Conservation (phyloP, 1,140 invertebrate species). For the Heliconius melpomene region DNA sequence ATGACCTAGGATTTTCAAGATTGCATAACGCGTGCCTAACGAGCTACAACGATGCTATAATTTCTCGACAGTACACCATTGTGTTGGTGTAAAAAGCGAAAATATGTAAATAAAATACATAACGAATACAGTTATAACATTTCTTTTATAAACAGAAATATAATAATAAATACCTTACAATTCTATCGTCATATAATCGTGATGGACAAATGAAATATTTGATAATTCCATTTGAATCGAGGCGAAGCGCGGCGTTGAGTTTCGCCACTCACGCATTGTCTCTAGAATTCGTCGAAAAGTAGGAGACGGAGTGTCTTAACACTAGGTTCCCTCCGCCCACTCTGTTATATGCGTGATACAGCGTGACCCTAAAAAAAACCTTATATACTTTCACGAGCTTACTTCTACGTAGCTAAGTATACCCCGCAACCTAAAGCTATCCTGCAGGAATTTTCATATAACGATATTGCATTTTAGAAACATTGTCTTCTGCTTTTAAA, state of each 20-base stretch:
- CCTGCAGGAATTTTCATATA: no score
- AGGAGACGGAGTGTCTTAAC: no score
- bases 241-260: no score
- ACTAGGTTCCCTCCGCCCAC: no score
- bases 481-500: no score
- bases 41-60: neutral
- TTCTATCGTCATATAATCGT: neutral
- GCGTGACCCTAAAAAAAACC: no score
- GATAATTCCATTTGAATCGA: no score
- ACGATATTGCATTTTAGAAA: no score
- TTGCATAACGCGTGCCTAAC: neutral
- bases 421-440: neutral
- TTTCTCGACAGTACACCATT: neutral
- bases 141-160: neutral
- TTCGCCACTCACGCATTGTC: no score
- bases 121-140: neutral
- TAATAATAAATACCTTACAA: neutral
- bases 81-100: neutral
- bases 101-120: neutral
- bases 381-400: neutral
- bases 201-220: no score
- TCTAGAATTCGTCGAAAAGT: no score
- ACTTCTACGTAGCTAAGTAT: neutral
- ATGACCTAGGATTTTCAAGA: conserved; percentile 7
- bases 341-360: no score